A percentile compares a stretch with the other conserved stretches of the same genome.
Conservation (phyloP, 2,113 vertebrate species). For the Anoplopoma fimbria region DNA sequence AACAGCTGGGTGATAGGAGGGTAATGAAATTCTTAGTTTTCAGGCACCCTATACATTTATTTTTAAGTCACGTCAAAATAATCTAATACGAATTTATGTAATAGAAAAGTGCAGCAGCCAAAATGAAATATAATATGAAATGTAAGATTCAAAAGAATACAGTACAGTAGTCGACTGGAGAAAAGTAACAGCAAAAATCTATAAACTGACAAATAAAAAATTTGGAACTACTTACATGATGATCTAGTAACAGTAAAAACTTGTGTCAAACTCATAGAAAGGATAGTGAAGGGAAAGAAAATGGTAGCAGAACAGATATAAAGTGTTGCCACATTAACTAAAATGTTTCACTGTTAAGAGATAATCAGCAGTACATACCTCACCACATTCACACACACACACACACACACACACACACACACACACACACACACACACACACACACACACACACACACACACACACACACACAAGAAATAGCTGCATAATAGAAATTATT, state of each 20-base stretch:
- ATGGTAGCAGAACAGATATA: neutral
- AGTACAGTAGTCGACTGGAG: neutral
- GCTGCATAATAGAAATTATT: neutral
- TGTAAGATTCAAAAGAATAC: neutral
- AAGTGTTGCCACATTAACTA: neutral
- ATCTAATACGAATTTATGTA: neutral
- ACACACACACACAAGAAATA: constrained; percentile 1
- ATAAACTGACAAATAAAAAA: neutral
- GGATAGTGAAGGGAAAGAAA: neutral
- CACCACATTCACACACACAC: neutral
- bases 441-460: neutral
- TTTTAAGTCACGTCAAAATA: too few species aligned
- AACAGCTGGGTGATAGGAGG: neutral
- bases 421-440: neutral
- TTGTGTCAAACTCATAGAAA: neutral
- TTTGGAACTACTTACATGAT: neutral
- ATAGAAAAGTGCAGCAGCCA: neutral
- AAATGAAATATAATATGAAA: neutral
- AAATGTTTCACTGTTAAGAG: neutral
- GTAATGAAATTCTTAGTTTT: neutral
- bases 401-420: neutral
- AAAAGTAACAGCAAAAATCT: neutral
- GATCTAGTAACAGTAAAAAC: too few species aligned
- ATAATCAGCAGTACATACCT: constrained; percentile 7
- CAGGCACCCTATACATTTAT: too few species aligned